A percentile compares a stretch with the other conserved stretches of the same genome.
phyloP scores from a whole-genome alignment of 2,113 vertebrate species.

The Ciconia maguari region DNA sequence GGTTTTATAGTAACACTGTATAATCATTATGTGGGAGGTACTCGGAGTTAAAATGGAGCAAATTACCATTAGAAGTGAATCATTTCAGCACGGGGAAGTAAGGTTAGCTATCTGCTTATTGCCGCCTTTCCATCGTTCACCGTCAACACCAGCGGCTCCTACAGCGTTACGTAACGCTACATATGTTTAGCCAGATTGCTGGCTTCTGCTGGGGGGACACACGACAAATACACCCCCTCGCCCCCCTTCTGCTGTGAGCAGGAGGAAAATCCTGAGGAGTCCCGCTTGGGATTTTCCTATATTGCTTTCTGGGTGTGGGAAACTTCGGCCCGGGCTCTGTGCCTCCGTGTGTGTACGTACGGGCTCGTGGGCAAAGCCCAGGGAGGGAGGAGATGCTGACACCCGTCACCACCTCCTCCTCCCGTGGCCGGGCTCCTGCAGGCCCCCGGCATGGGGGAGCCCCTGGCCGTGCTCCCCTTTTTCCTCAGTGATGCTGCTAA shows the following conservation, averaged over 20 bases:
- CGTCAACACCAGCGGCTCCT: background rate
- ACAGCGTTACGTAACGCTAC: background rate
- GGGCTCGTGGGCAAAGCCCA: accelerated
- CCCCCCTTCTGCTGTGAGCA: background rate
- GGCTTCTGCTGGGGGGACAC: background rate
- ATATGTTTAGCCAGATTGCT: conserved; percentile 1
- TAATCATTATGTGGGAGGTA: background rate
- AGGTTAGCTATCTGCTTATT: background rate
- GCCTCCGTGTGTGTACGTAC: accelerated
- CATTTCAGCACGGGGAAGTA: background rate
- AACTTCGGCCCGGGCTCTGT: background rate
- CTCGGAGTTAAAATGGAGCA: background rate
- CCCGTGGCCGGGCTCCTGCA: background rate
- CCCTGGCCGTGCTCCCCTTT: background rate
- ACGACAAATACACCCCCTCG: background rate
- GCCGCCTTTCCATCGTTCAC: background rate
- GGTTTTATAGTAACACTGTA: conserved; percentile 19
- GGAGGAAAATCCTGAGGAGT: background rate
- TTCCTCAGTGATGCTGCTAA: background rate
- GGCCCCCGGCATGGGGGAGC: background rate
- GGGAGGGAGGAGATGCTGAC: background rate
- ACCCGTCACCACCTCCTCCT: background rate
- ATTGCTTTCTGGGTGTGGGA: too few relatives aligned
- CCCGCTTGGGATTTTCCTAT: background rate
- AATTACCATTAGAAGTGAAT: background rate